phyloP scores from a whole-genome alignment of 2,797 vertebrate species.

The Sebastes trivittatus region DNA sequence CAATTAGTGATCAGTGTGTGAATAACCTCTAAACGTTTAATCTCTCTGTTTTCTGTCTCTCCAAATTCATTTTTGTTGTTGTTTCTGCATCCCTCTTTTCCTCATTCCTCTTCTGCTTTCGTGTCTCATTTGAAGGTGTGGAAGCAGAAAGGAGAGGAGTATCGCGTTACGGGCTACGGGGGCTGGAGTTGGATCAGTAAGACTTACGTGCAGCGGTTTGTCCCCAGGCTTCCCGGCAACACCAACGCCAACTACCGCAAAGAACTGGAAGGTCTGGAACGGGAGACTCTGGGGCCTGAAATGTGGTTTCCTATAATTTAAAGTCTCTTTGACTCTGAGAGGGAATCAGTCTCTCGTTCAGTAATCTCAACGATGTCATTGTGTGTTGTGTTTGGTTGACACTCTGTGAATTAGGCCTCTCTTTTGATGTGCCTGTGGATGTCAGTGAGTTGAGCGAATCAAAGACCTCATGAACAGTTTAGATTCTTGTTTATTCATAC shows the following conservation, averaged over 20 bases:
- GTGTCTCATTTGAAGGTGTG: slow-evolving; percentile 86
- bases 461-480: not conserved
- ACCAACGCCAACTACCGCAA: slow-evolving; percentile 94
- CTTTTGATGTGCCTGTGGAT: slow-evolving; percentile 2
- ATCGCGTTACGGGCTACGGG: slow-evolving; percentile 97
- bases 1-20: slow-evolving; percentile 34
- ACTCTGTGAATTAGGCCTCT: not conserved
- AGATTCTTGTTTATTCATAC: not conserved
- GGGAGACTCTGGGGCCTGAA: slow-evolving; percentile 6
- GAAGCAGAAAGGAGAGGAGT: slow-evolving; percentile 99
- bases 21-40: slow-evolving; percentile 34
- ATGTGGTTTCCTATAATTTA: slow-evolving; percentile 14
- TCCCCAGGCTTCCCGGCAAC: slow-evolving; percentile 93
- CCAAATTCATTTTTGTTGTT: not conserved
- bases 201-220: slow-evolving; percentile 92
- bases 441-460: not conserved
- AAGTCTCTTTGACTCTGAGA: slow-evolving; percentile 10
- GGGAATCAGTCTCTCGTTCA: slow-evolving; percentile 16
- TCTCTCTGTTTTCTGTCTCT: not conserved
- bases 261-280: slow-evolving; percentile 85
- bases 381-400: not conserved
- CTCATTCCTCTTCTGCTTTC: slow-evolving; percentile 1
- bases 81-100: not conserved
- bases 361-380: slow-evolving; percentile 7
- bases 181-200: slow-evolving; percentile 98